A percentile compares a stretch with the other conserved stretches of the same genome.
Evolutionary conservation across 1,140 invertebrate species (phyloP).

Genomic region (Ruditapes philippinarum): DNA sequence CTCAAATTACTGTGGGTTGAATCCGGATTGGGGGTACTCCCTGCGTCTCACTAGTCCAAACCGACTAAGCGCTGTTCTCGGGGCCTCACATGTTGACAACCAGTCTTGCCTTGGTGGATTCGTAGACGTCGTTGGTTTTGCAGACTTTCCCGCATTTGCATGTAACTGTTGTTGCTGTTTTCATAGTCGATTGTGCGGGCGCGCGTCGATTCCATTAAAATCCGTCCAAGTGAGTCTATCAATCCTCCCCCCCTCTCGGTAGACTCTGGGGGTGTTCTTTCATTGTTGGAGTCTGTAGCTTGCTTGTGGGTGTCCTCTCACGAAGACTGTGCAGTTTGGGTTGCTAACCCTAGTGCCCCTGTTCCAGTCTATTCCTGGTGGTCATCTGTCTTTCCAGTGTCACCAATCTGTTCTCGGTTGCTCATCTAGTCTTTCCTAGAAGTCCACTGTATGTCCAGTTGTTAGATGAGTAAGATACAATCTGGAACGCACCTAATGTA

Average conservation of each 20-base stretch:
- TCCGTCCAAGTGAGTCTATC: too few relatives aligned
- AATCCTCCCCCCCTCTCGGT: slow-evolving; percentile 44
- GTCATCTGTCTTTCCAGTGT: slow-evolving; percentile 61
- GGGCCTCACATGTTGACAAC: slow-evolving; percentile 28
- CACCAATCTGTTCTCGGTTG: slow-evolving; percentile 64
- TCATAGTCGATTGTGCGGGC: slow-evolving; percentile 48
- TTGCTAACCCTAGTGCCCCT: slow-evolving; percentile 40
- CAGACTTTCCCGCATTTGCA: slow-evolving; percentile 43
- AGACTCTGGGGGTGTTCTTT: slow-evolving; percentile 59
- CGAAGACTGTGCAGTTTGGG: slow-evolving; percentile 55
- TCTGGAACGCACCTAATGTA: neutral
- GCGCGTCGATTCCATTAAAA: too few relatives aligned
- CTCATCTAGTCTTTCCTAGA: slow-evolving; percentile 61
- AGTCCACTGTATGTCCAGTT: slow-evolving; percentile 48
- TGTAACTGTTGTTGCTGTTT: slow-evolving; percentile 6
- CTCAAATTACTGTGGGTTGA: slow-evolving; percentile 37
- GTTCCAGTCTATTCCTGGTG: slow-evolving; percentile 45
- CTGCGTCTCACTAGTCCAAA: slow-evolving; percentile 52
- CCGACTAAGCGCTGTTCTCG: slow-evolving; percentile 3
- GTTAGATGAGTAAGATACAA: neutral
- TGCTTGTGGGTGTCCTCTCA: slow-evolving; percentile 33
- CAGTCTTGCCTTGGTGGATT: slow-evolving; percentile 37
- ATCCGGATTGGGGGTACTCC: slow-evolving; percentile 53
- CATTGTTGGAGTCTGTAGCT: slow-evolving; percentile 50
- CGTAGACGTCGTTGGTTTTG: slow-evolving; percentile 37